Base-by-base conservation (phyloP, 2,888 invertebrate genomes). In the Merodon equestris region DNA sequence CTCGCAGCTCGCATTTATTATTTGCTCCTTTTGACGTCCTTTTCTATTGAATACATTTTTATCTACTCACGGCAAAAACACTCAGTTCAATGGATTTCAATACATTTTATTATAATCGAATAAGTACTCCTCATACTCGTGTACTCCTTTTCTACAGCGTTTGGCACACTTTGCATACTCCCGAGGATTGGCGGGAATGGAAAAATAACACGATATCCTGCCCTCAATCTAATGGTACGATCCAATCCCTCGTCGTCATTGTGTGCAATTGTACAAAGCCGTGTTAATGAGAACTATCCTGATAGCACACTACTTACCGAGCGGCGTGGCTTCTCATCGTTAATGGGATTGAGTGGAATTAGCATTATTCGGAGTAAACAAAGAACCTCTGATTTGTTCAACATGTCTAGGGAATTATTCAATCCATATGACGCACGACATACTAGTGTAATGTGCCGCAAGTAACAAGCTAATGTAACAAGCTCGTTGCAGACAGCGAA, bases 31-130 rank as follows among this genome's bases (percentile, higher is more conserved):
- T 27, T 27, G 7, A 27, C n/a, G 27, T 27, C 27, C 27, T 27
- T 27, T 27, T 7, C 27, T 4, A 27, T 51, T 9, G 42, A 18
- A 34, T 36, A 36, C 34, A 15, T 14, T 15, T 17, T 12, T 58
- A 57, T 58, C 27, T 27, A 27, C 7, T n/a, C n/a, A n/a, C 27
- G 7, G 27, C 27, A 27, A 27, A n/a, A n/a, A n/a, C 56, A 64
- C 34, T 40, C 51, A 57, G 64, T 56, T 73, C 67, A 54, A 56
- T 67, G 60, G 50, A 50, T 73, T 73, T 67, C 54, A 73, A 73
- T n/a, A n/a, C n/a, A n/a, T n/a, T n/a, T n/a, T n/a, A n/a, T n/a
- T n/a, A n/a, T n/a, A n/a, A n/a, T n/a, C 68, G 34, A 27, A 4
- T 2, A 56, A 66, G 42, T 66, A 44, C 53, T 14, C 13, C 53